Conservation (phyloP, 2,888 invertebrate genomes). For the Alsophila aescularia region DNA sequence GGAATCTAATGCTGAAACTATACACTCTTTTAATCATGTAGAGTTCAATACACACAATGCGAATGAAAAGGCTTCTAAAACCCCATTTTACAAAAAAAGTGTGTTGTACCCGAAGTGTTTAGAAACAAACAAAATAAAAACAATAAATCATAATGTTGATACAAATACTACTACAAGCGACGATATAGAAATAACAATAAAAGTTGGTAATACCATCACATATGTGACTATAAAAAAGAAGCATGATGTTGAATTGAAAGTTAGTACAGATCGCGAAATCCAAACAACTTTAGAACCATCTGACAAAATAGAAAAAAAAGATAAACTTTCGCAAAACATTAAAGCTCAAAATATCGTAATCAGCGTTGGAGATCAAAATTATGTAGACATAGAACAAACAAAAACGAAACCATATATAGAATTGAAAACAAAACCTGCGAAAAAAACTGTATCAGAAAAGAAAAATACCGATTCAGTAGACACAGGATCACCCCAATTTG, state of each 20-base stretch:
- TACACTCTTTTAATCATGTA: slow-evolving; percentile 1
- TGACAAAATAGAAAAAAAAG: slow-evolving; percentile 33
- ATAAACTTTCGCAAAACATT: slow-evolving; percentile 18
- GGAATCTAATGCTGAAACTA: neutral
- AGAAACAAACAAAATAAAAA: slow-evolving; percentile 29
- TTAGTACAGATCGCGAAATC: slow-evolving; percentile 64
- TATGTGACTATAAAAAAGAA: slow-evolving; percentile 71
- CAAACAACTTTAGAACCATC: slow-evolving; percentile 61
- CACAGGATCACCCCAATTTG: too few species aligned
- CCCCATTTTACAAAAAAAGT: slow-evolving; percentile 64
- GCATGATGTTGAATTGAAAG: slow-evolving; percentile 65
- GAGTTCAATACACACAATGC: neutral
- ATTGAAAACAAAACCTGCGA: too few species aligned
- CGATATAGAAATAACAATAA: slow-evolving; percentile 73
- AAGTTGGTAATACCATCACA: slow-evolving; percentile 66
- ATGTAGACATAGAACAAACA: slow-evolving; percentile 26
- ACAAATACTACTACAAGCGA: slow-evolving; percentile 48
- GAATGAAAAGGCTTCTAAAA: slow-evolving; percentile 32
- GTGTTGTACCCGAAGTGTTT: slow-evolving; percentile 39
- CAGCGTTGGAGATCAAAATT: slow-evolving; percentile 40
- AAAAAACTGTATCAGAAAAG: too few species aligned
- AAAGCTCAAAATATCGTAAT: slow-evolving; percentile 44
- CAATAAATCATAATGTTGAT: slow-evolving; percentile 39
- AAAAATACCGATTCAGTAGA: too few species aligned
- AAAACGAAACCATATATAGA: slow-evolving; percentile 28